phyloP scores from a whole-genome alignment of 2,797 vertebrate species.

The Sitta carolinensis region DNA sequence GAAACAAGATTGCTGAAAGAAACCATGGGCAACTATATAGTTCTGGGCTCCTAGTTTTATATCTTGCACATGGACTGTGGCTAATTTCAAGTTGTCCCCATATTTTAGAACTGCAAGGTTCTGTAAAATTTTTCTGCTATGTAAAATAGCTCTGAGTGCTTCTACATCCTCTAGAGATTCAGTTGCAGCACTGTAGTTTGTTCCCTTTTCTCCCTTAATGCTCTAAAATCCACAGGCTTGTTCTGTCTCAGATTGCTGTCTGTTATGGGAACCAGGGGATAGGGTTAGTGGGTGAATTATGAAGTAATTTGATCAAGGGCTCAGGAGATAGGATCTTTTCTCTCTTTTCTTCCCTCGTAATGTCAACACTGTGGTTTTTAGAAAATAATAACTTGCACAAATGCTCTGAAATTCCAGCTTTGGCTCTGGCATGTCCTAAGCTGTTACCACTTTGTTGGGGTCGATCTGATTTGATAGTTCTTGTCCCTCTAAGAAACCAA shows the following conservation, averaged over 20 bases:
- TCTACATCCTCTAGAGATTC: neutral
- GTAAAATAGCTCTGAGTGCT: neutral
- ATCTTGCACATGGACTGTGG: neutral
- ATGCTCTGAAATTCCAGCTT: constrained; percentile 11
- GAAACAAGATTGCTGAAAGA: neutral
- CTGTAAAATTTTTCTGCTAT: neutral
- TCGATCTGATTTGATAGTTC: constrained; percentile 46
- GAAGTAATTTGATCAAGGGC: constrained; percentile 38
- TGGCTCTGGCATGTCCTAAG: constrained; percentile 30
- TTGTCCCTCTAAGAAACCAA: constrained; percentile 47
- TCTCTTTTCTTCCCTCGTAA: constrained; percentile 43
- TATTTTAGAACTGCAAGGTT: neutral
- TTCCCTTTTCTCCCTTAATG: neutral
- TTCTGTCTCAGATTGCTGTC: constrained; percentile 3
- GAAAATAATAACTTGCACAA: constrained; percentile 31
- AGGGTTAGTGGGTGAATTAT: constrained; percentile 23
- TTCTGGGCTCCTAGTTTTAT: neutral
- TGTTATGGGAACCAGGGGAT: neutral
- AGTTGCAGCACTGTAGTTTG: neutral
- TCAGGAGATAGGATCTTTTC: constrained; percentile 36
- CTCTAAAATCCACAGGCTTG: neutral
- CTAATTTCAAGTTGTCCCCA: neutral
- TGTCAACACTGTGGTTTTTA: constrained; percentile 58
- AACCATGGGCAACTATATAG: neutral
- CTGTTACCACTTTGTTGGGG: neutral